Evolutionary conservation across 1,140 invertebrate genomes (phyloP).

Genomic region (Drosophila fuyamai): DNA sequence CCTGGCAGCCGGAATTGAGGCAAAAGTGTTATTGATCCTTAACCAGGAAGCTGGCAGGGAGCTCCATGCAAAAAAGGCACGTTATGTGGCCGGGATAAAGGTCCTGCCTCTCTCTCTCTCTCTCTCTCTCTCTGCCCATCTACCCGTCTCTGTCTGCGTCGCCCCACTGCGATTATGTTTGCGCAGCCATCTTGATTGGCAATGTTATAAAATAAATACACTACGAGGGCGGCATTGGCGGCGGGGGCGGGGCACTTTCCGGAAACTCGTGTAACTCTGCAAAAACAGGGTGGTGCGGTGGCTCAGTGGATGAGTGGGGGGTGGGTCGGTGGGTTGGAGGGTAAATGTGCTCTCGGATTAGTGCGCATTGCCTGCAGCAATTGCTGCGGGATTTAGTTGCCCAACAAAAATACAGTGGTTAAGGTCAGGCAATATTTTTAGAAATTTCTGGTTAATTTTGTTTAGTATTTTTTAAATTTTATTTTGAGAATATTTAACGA

Average conservation of each 20-base stretch:
- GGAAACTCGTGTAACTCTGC: slow-evolving; percentile 56
- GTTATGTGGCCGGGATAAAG: slow-evolving; percentile 40
- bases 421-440: too few relatives aligned
- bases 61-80: slow-evolving; percentile 70
- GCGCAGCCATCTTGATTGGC: slow-evolving; percentile 84
- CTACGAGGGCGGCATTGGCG: slow-evolving; percentile 53
- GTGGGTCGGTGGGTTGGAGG: slow-evolving; percentile 24
- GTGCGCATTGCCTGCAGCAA: slow-evolving; percentile 72
- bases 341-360: slow-evolving; percentile 67
- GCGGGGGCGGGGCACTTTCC: slow-evolving; percentile 29
- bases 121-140: slow-evolving; percentile 1
- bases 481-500: too few relatives aligned
- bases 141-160: slow-evolving; percentile 20
- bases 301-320: slow-evolving; percentile 10
- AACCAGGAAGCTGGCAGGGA: slow-evolving; percentile 33
- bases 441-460: background rate
- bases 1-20: slow-evolving; percentile 66
- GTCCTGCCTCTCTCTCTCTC: background rate
- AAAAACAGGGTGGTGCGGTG: slow-evolving; percentile 10
- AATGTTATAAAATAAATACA: slow-evolving; percentile 85
- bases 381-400: slow-evolving; percentile 74
- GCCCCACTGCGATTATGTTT: slow-evolving; percentile 80
- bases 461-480: too few relatives aligned
- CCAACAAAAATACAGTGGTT: slow-evolving; percentile 23
- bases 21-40: slow-evolving; percentile 84